Conservation (phyloP, 1,140 invertebrate species). For the Mamestra configurata region DNA sequence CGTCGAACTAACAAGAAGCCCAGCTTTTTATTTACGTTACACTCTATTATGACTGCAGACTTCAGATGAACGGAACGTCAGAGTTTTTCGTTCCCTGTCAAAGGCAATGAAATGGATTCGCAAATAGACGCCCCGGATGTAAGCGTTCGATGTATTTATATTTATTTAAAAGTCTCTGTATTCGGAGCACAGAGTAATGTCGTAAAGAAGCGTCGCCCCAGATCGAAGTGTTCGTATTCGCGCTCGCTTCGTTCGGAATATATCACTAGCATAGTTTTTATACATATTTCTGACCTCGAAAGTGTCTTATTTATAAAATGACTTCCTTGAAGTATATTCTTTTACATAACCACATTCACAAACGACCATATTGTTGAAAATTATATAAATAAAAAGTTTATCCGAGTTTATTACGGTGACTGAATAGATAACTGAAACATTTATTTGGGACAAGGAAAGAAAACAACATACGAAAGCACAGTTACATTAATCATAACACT, state of each 20-base stretch:
- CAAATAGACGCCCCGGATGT: constrained; percentile 61
- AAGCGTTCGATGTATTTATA: constrained; percentile 33
- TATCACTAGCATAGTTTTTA: constrained; percentile 1
- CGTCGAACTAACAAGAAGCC: constrained; percentile 55
- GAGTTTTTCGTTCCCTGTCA: constrained; percentile 50
- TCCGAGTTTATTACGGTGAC: too few species aligned
- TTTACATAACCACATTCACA: too few species aligned
- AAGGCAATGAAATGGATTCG: constrained; percentile 64
- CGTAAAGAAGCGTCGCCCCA: constrained; percentile 38
- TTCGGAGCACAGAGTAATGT: constrained; percentile 37
- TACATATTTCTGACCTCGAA: neutral
- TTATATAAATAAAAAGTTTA: too few species aligned
- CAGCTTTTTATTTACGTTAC: constrained; percentile 62
- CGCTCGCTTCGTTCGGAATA: neutral
- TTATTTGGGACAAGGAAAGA: too few species aligned
- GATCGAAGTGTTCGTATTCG: constrained; percentile 33
- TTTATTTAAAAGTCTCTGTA: constrained; percentile 44
- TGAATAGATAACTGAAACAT: too few species aligned
- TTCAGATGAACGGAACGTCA: constrained; percentile 57
- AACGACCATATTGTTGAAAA: too few species aligned
- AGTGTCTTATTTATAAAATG: neutral
- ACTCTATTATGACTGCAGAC: constrained; percentile 59
- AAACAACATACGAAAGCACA: too few species aligned
- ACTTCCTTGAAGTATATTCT: too few species aligned
- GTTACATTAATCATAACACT: too few species aligned